Evolutionary conservation across 2,888 invertebrate genomes (phyloP).

Genomic region (Scaptomyza caliginosa): DNA sequence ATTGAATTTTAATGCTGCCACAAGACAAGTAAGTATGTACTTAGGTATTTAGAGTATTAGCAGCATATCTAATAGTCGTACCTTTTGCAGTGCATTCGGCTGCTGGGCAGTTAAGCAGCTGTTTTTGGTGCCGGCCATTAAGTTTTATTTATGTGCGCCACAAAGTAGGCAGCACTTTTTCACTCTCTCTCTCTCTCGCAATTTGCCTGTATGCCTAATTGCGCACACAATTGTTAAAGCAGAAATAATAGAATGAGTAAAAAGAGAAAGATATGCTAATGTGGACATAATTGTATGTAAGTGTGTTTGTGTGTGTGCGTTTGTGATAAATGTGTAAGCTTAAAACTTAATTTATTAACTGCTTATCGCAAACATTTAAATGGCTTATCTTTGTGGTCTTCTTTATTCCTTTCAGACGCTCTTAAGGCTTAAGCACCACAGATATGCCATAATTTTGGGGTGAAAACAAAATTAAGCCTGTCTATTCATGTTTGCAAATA

Average conservation of each 20-base stretch:
- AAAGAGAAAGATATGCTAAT: conserved; percentile 29
- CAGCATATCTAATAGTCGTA: conserved; percentile 17
- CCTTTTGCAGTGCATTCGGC: neutral
- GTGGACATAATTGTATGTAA: conserved; percentile 39
- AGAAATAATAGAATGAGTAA: conserved; percentile 9
- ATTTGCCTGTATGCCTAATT: conserved; percentile 55
- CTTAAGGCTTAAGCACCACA: conserved; percentile 13
- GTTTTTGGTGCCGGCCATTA: conserved; percentile 64
- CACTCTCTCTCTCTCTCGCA: conserved; percentile 16
- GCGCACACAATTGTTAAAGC: conserved; percentile 50
- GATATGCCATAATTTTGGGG: conserved; percentile 11
- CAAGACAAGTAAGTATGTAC: neutral
- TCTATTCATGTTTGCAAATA: conserved; percentile 28
- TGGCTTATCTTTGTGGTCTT: conserved; percentile 1
- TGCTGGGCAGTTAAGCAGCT: conserved; percentile 52
- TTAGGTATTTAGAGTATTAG: no score
- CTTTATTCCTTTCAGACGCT: neutral
- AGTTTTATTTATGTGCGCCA: conserved; percentile 64
- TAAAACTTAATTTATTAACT: conserved; percentile 1
- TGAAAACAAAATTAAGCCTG: conserved; percentile 10
- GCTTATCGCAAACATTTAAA: conserved; percentile 12
- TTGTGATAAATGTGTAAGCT: conserved; percentile 21
- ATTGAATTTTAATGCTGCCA: conserved; percentile 41
- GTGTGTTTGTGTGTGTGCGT: conserved; percentile 9
- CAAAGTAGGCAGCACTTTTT: conserved; percentile 48